Evolutionary conservation across 2,888 invertebrate genomes (phyloP).

Genomic region (Xylota segnis): DNA sequence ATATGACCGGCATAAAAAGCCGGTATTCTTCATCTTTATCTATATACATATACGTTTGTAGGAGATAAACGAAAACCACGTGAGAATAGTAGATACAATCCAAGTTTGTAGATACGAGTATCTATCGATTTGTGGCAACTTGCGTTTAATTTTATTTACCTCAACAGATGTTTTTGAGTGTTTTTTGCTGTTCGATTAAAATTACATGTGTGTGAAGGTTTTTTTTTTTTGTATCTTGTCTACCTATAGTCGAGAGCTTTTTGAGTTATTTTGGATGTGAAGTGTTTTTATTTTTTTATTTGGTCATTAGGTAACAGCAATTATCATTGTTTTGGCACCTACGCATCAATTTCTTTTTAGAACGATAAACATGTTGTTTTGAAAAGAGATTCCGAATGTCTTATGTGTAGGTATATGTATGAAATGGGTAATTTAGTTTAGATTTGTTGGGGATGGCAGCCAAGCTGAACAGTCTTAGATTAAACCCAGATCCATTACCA

Average conservation of each 20-base stretch:
- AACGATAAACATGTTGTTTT: neutral
- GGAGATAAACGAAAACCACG: constrained; percentile 20
- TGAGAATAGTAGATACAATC: constrained; percentile 15
- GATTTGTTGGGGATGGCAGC: too few relatives aligned
- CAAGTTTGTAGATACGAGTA: neutral
- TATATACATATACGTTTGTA: too few relatives aligned
- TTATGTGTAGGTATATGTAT: neutral
- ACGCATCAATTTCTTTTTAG: neutral
- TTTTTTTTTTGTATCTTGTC: neutral
- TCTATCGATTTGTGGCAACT: neutral
- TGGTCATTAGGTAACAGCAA: constrained; percentile 7
- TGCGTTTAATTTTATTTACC: neutral
- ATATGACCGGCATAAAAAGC: constrained; percentile 8
- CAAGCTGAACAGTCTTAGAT: too few relatives aligned
- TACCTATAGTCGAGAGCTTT: constrained; percentile 1
- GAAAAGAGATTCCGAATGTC: neutral
- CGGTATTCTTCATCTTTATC: constrained; percentile 32
- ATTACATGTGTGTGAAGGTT: neutral
- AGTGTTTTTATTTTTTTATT: neutral
- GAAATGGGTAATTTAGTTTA: too few relatives aligned
- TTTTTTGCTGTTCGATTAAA: neutral
- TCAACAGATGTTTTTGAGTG: constrained; percentile 18
- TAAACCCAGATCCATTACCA: too few relatives aligned
- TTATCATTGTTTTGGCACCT: neutral
- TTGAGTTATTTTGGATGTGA: constrained; percentile 11